Conservation (phyloP, 92 coral and sea anemone genomes). For the Epizoanthus scotinus region DNA sequence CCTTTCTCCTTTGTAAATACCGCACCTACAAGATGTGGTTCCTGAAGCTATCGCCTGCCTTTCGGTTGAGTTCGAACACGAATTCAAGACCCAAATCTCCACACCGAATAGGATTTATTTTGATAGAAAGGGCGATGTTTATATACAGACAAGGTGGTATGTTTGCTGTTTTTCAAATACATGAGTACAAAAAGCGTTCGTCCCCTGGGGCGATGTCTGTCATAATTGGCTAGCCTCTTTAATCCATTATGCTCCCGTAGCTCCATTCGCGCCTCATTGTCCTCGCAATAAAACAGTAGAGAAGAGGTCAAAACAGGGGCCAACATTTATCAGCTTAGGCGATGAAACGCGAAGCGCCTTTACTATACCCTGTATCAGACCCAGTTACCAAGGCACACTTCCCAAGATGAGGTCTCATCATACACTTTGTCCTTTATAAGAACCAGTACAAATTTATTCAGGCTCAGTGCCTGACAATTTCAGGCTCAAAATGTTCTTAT, state of each 20-base stretch:
- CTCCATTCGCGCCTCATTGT: slow-evolving; percentile 37
- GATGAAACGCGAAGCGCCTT: too few relatives aligned
- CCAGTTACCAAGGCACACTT: too few relatives aligned
- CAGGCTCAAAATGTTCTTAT: too few relatives aligned
- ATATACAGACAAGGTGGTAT: not conserved
- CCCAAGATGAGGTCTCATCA: too few relatives aligned
- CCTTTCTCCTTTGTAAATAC: slow-evolving; percentile 58
- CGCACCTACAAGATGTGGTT: slow-evolving; percentile 51
- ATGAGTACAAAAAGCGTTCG: slow-evolving; percentile 5
- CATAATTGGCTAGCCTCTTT: slow-evolving; percentile 43
- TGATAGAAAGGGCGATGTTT: slow-evolving; percentile 4
- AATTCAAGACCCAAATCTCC: not conserved
- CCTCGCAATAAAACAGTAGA: not conserved
- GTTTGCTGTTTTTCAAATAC: not conserved
- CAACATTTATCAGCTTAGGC: too few relatives aligned
- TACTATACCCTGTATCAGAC: too few relatives aligned
- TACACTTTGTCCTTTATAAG: too few relatives aligned
- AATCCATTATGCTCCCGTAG: slow-evolving; percentile 27
- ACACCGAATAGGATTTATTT: not conserved
- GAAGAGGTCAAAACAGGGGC: too few relatives aligned
- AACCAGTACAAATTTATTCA: too few relatives aligned
- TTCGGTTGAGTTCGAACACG: slow-evolving; percentile 17
- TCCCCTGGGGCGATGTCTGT: slow-evolving; percentile 40
- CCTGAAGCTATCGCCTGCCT: slow-evolving; percentile 29
- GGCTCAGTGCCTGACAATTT: too few relatives aligned